Evolutionary conservation across 1,140 invertebrate genomes (phyloP).

Genomic region (Atta colombica): DNA sequence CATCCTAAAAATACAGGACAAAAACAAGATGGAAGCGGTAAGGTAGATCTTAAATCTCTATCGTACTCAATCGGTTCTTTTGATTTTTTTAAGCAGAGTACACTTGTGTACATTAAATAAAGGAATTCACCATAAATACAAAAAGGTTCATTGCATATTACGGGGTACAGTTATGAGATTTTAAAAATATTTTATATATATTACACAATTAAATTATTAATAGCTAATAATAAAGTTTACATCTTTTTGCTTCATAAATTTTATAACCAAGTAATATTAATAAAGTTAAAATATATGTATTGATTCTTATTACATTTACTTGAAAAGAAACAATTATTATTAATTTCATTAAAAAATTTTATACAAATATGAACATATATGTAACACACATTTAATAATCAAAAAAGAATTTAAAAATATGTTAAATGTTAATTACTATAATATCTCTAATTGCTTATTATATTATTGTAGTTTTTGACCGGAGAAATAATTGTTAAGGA

Average conservation of each 20-base stretch:
- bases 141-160: neutral
- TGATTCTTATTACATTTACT: neutral
- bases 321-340: neutral
- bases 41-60: too few relatives aligned
- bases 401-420: neutral
- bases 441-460: neutral
- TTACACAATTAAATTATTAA: conserved; percentile 6
- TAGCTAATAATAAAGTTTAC: conserved; percentile 12
- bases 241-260: neutral
- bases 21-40: too few relatives aligned
- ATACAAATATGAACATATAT: neutral
- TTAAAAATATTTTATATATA: conserved; percentile 5
- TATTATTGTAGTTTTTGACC: neutral
- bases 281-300: neutral
- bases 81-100: too few relatives aligned
- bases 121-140: neutral
- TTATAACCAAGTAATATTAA: neutral
- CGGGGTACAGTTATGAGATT: neutral
- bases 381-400: neutral
- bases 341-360: neutral
- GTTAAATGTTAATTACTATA: neutral
- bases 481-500: neutral
- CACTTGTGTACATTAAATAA: neutral
- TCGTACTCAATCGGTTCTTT: too few relatives aligned
- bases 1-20: too few relatives aligned